Conservation (phyloP, 1,140 invertebrate genomes). For the Idris sp. region DNA sequence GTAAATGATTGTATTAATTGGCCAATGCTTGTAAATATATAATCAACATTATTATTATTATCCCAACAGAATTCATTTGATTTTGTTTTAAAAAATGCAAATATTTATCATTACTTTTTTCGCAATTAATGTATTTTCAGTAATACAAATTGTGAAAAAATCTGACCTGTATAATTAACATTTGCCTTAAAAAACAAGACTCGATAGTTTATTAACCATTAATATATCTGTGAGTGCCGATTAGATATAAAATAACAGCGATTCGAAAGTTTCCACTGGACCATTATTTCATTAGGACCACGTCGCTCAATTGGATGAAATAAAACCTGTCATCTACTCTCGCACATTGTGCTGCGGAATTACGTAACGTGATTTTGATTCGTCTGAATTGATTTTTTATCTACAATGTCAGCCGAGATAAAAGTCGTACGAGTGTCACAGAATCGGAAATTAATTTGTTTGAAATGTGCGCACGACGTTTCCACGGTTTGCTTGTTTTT, state of each 20-base stretch:
- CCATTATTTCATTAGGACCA: conserved; percentile 51
- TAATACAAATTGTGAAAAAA: too few relatives aligned
- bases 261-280: conserved; percentile 45
- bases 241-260: conserved; percentile 31
- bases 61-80: too few relatives aligned
- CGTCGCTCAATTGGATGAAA: conserved; percentile 44
- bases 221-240: conserved; percentile 19
- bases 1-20: too few relatives aligned
- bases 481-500: conserved; percentile 25
- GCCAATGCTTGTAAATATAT: too few relatives aligned
- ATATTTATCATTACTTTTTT: too few relatives aligned
- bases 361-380: conserved; percentile 32
- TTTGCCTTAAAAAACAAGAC: too few relatives aligned
- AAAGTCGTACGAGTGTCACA: neutral
- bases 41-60: too few relatives aligned
- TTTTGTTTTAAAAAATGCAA: too few relatives aligned
- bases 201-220: conserved; percentile 6
- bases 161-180: too few relatives aligned
- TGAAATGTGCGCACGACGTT: conserved; percentile 2
- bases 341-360: conserved; percentile 13
- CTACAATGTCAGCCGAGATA: neutral
- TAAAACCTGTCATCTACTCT: conserved; percentile 37
- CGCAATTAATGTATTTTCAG: too few relatives aligned
- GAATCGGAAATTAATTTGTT: conserved; percentile 9
- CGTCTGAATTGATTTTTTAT: conserved; percentile 25